Evolutionary conservation across 2,888 invertebrate genomes (phyloP), one percentile per base, ranked within the genome.

Genomic region (Eudemis profundana): DNA sequence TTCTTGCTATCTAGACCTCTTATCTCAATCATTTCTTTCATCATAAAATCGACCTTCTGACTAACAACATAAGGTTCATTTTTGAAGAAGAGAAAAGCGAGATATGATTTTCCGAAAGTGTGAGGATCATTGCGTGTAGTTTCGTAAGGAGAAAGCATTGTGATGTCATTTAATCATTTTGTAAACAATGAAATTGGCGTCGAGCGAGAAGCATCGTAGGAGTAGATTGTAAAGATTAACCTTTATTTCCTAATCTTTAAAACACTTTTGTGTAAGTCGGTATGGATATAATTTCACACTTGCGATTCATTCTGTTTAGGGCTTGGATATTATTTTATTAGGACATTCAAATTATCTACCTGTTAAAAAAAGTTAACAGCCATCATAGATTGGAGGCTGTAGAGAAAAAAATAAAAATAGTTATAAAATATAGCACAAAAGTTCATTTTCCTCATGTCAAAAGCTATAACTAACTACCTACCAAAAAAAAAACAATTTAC

Each of bases 71-170:
- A 14, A 42, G 17, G 54, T 44, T 44, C 4, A 29, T 19, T 29
- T 44, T 44, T 4, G 2, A 8, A n/a, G 42, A 5, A 29, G 8
- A 4, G 1, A 19, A n/a, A 7, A 14, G 0, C 3, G n/a, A 44
- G 17, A 56, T 56, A 29, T 1, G 42, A 8, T 4, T 12, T 44
- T 44, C 3, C 3, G 19, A 29, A 10, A 29, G 1, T 19, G 8
- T 44, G 12, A 8, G n/a, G n/a, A 44, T 44, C 50, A 63, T 64
- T 64, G 64, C 64, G 57, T 59, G 57, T 54, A 51, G 57, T 59
- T 57, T 54, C 64, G 57, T 57, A 64, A 44, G 64, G 57, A 57
- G 64, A 64, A 64, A 64, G 64, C 57, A 50, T 57, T 27, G 44
- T 64, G 64, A 64, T 59, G 64, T 64, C 50, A 64, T 42, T 50